These are phyloP conservation scores for Sebastiscus tertius DNA, from an alignment of 2,797 vertebrate species.

Conservation along the genomic window DNA sequence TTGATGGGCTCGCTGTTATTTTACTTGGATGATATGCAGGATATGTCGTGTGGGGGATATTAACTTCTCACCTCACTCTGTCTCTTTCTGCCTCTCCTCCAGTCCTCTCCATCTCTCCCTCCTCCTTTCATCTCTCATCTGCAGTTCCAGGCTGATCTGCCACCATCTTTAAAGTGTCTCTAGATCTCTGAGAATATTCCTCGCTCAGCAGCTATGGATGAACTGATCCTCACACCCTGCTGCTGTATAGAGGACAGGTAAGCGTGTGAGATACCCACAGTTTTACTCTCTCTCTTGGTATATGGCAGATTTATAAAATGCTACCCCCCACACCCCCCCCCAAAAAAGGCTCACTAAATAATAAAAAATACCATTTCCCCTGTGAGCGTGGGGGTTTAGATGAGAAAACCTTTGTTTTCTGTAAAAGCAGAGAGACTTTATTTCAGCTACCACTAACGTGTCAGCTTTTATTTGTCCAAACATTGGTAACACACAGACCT, in stretches of 20 bases:
- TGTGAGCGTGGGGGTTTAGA: conserved; percentile 19
- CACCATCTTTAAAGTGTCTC: conserved; percentile 59
- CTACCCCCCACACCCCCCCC: neutral
- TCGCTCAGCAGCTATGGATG: conserved; percentile 55
- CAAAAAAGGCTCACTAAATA: conserved; percentile 41
- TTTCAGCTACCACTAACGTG: conserved; percentile 12
- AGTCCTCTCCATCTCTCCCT: conserved; percentile 17
- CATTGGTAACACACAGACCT: conserved; percentile 6
- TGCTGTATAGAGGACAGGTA: conserved; percentile 38
- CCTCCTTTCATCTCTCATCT: conserved; percentile 61
- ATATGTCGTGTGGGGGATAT: conserved; percentile 44
- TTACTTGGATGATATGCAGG: conserved; percentile 52
- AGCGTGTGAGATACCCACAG: conserved; percentile 22
- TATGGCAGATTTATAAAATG: conserved; percentile 44
- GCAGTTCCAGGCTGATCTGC: conserved; percentile 62
- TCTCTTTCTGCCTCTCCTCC: conserved; percentile 31
- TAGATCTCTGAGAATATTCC: conserved; percentile 52
- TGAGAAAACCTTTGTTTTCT: conserved; percentile 37
- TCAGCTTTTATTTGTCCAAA: conserved; percentile 49
- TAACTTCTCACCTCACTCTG: conserved; percentile 48
- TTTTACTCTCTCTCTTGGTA: conserved; percentile 12
- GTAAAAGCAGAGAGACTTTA: conserved; percentile 8
- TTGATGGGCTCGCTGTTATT: conserved; percentile 51
- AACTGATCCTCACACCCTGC: conserved; percentile 45
- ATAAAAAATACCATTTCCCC: conserved; percentile 36